Conservation (phyloP, 2,888 invertebrate genomes). For the Gortyna flavago region DNA sequence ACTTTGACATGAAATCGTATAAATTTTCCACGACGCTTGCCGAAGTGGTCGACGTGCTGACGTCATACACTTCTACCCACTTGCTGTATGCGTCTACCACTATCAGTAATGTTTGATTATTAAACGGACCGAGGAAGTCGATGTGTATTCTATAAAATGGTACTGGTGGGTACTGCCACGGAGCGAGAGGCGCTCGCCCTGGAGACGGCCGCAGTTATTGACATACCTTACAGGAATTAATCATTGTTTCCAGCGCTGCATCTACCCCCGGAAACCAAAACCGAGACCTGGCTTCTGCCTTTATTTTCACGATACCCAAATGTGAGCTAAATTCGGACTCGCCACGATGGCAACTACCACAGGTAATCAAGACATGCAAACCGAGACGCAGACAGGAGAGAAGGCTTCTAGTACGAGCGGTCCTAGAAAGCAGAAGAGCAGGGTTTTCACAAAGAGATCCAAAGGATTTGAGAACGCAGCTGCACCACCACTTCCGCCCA, state of each 20-base stretch:
- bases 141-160: conserved; percentile 9
- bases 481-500: too few species aligned
- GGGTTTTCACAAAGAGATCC: too few species aligned
- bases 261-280: conserved; percentile 33
- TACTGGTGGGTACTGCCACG: neutral
- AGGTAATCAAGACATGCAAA: too few species aligned
- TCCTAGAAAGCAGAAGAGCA: too few species aligned
- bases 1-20: neutral
- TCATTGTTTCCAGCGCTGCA: conserved; percentile 13
- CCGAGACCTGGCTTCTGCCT: conserved; percentile 7
- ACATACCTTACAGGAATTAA: conserved; percentile 9
- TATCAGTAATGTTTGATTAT: neutral
- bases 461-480: too few species aligned
- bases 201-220: conserved; percentile 21
- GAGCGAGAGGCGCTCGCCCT: conserved; percentile 2
- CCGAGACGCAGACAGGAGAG: too few species aligned
- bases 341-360: too few species aligned
- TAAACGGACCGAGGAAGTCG: conserved; percentile 1
- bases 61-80: neutral
- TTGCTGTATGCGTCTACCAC: neutral
- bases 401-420: too few species aligned
- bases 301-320: neutral
- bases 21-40: neutral
- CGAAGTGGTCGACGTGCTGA: neutral
- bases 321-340: neutral